Evolutionary conservation across 1,140 invertebrate genomes (phyloP), one percentile per base, ranked within the genome.

Genomic region (Holcopasites calliopsidis): DNA sequence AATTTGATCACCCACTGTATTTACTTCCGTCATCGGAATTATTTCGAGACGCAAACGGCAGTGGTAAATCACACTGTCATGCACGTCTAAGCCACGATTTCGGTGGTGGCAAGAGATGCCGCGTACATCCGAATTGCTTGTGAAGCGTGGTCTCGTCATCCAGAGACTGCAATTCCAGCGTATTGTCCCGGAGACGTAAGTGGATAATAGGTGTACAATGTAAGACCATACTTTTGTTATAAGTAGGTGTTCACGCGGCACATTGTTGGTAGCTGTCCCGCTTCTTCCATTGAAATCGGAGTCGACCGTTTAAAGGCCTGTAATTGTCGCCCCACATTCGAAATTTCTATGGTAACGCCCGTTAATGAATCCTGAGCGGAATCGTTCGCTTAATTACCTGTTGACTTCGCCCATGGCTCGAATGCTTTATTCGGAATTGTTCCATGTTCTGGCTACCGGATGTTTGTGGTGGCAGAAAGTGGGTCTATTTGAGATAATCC

Each of bases 161-260:
- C 83, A 85, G 68, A 78, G 74, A 44, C 68, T 79, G 74, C 85
- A 86, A 87, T 87, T 87, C 71, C 75, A 83, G 54, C 78, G 80
- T 83, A 87, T 82, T 80, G 80, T 86, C 57, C 77, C 84, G 72
- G 57, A 86, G 80, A 76, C 73, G 85, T 86, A 86, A 86, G 85
- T 86, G 85, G 76, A 85, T 86, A 86, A 86, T 86, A 73, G 82
- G 76, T 85, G 83, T 61, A 76, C 74, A 79, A 79, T 83, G 71
- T 79, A 83, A 83, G 81, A 76, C 77, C 82, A 60, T 62, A 76
- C 69, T 82, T 75, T 83, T 79, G 80, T 79, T 79, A 74, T 65
- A 76, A 83, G 76, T 83, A 75, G 71, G 68, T 83, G 66, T 74
- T 58, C 70, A 66, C 60, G 62, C 75, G 66, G 50, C 65, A 50